A percentile compares a stretch with the other conserved stretches of the same genome.
These are phyloP conservation scores for Muscicapa adusta DNA, from an alignment of 2,113 vertebrate species.

Conservation along the genomic window DNA sequence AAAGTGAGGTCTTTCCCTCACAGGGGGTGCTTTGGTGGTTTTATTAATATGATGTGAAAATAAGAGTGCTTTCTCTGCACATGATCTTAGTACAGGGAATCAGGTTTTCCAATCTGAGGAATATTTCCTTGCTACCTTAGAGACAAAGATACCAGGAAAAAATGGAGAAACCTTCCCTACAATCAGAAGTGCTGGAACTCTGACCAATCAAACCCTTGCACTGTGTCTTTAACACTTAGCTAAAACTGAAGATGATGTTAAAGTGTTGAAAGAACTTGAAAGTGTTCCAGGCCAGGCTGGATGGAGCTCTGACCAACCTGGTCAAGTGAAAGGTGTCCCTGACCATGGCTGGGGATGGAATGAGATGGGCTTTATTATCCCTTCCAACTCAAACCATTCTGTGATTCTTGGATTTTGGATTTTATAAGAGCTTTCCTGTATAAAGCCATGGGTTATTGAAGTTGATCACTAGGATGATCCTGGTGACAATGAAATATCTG, in stretches of 20 bases:
- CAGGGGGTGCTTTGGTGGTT: not conserved
- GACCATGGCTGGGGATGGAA: not conserved
- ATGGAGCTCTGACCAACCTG: not conserved
- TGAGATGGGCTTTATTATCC: not conserved
- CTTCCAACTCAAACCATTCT: not conserved
- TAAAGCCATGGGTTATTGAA: not conserved
- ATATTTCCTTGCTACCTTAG: not conserved
- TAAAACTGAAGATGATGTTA: not conserved
- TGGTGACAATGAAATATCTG: not conserved
- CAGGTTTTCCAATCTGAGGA: not conserved
- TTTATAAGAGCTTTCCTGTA: not conserved
- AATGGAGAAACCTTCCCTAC: not conserved
- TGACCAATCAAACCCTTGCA: not conserved
- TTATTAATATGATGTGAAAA: not conserved
- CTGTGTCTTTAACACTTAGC: not conserved
- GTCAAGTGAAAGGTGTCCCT: not conserved
- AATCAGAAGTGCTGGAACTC: not conserved
- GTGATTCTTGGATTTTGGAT: not conserved
- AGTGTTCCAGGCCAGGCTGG: not conserved
- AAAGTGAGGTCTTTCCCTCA: not conserved
- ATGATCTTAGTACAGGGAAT: fast-evolving
- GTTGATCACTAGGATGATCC: not conserved
- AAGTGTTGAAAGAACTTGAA: not conserved
- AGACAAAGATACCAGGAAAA: not conserved
- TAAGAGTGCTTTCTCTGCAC: not conserved